Base-by-base conservation (phyloP, 2,797 vertebrate genomes). In the Sebastes diploproa region DNA sequence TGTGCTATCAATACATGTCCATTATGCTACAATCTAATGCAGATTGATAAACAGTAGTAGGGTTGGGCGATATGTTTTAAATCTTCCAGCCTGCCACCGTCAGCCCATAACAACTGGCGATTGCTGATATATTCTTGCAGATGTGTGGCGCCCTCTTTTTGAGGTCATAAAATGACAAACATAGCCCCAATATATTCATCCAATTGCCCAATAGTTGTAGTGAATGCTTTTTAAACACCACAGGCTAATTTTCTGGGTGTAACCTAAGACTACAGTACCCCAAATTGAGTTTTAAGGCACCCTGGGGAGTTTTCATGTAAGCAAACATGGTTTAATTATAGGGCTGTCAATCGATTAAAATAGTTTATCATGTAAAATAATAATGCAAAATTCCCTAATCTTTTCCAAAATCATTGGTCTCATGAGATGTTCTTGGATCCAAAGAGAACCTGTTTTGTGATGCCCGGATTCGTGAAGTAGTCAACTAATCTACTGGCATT, bases 1-100 rank as follows among this genome's bases (percentile, higher is more conserved):
- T 52, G 8, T 59, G 30, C 25, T 20, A 69, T 78, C 68, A 80
- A 56, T 66, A 67, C 34, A 25, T 61, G 12, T 23, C 20, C 16
- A 42, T 68, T 73, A 80, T 38, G 30, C 20, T 63, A 10, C n/a
- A 34, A n/a, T 69, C 1, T 6, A 20, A 60, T 22, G 38, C 12
- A 70, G 18, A 62, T 8, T 54, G 65, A 77, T 54, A 20, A 7
- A 42, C 23, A 70, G 0, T n/a, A 62, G 30, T n/a, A 34, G 60
- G 30, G 30, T 13, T 1, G 60, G 30, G 0, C 18, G 8, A 60
- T 30, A 18, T 9, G 60, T 62, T 18, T 18, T 2, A 62, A 4
- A 12, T 22, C 4, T 5, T 36, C 4, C 12, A 0, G 7, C 3
- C 7, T 4, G 32, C 11, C 29, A 32, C 30, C 5, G 20, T 61